A percentile compares a stretch with the other conserved stretches of the same genome.
phyloP scores from a whole-genome alignment of 2,113 vertebrate genomes.

The Phrynosoma platyrhinos region DNA sequence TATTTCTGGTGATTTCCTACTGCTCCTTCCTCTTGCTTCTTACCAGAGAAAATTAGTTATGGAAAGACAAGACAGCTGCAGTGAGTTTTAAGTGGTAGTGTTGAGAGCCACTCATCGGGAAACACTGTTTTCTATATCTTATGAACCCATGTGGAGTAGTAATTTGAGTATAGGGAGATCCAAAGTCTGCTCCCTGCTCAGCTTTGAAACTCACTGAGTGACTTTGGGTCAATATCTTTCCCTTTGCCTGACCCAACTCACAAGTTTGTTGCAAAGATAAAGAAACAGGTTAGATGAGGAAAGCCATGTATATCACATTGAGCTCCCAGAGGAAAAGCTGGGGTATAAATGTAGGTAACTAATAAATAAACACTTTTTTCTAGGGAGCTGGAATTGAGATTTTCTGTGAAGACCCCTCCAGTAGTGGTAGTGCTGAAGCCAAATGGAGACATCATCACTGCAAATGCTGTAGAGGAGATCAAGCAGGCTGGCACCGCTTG shows the following conservation, averaged over 20 bases:
- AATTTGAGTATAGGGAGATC: background rate
- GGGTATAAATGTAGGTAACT: background rate
- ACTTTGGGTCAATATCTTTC: background rate
- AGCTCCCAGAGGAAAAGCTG: background rate
- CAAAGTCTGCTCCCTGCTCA: background rate
- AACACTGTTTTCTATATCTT: background rate
- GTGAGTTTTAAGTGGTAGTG: background rate
- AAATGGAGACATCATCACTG: slow-evolving; percentile 81
- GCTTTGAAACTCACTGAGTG: background rate
- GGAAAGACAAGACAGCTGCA: background rate
- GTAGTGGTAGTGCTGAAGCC: slow-evolving; percentile 90
- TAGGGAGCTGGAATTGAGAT: slow-evolving; percentile 86
- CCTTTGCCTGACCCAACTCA: background rate
- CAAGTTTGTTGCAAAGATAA: background rate
- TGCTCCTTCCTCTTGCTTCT: background rate
- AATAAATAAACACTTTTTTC: background rate
- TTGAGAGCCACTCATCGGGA: background rate
- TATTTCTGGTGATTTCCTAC: background rate
- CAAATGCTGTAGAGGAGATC: slow-evolving; percentile 86
- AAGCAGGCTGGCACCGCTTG: slow-evolving; percentile 78
- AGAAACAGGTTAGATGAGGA: background rate
- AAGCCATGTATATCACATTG: background rate
- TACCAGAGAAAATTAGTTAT: background rate
- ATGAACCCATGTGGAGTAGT: background rate
- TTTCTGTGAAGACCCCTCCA: slow-evolving; percentile 82